Percentiles rank a stretch among this genome's conserved stretches.
Conservation (phyloP, 2,888 invertebrate genomes). For the Phragmatobia fuliginosa region DNA sequence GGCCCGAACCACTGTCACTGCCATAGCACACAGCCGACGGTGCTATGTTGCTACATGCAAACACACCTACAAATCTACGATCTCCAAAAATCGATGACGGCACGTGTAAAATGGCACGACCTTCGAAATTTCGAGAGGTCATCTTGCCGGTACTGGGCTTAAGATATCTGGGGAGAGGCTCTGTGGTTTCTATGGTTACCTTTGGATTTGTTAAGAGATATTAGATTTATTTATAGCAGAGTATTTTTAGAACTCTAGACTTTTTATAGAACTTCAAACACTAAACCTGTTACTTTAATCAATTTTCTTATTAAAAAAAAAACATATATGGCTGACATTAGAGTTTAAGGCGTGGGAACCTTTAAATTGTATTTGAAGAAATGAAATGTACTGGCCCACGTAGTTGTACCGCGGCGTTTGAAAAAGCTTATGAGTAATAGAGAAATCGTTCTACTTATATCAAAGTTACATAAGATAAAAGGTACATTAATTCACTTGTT, state of each 20-base stretch:
- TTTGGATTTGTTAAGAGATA: background rate
- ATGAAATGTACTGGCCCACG: background rate
- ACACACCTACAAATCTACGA: constrained; percentile 46
- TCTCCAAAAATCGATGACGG: constrained; percentile 53
- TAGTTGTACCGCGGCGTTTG: background rate
- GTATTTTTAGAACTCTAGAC: background rate
- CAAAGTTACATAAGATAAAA: background rate
- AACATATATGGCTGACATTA: background rate
- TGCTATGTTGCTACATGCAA: constrained; percentile 28
- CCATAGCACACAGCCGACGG: constrained; percentile 57
- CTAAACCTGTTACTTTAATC: background rate
- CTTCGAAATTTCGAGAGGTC: constrained; percentile 70
- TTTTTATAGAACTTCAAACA: no score
- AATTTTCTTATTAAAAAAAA: background rate
- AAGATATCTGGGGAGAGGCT: constrained; percentile 35
- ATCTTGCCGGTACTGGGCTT: constrained; percentile 40
- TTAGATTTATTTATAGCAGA: background rate
- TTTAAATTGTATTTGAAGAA: background rate
- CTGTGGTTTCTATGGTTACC: constrained; percentile 53
- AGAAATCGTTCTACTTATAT: background rate
- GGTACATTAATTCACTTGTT: background rate
- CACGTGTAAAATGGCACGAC: constrained; percentile 66
- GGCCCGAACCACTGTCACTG: constrained; percentile 84
- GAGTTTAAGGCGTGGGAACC: background rate
- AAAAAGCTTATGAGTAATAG: background rate